phyloP scores from a whole-genome alignment of 2,888 invertebrate species.

The Mayetiola destructor region DNA sequence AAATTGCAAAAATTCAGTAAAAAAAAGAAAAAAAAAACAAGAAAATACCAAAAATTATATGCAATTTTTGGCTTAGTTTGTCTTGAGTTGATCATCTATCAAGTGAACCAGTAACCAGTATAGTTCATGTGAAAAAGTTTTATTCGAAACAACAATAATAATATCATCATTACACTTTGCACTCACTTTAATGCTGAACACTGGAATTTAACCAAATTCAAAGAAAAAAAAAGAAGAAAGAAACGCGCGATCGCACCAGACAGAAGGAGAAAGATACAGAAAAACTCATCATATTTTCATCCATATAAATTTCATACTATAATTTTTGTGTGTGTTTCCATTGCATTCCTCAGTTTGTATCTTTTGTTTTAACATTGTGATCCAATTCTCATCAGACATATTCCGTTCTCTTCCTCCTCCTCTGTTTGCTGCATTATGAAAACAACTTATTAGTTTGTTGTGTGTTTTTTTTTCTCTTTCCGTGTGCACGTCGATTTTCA shows the following conservation, averaged over 20 bases:
- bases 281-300: constrained; percentile 2
- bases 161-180: too few relatives aligned
- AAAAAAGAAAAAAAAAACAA: too few relatives aligned
- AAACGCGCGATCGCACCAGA: background rate
- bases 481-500: background rate
- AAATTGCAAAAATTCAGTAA: too few relatives aligned
- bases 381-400: constrained; percentile 12
- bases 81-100: too few relatives aligned
- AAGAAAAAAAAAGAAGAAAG: background rate
- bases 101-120: too few relatives aligned
- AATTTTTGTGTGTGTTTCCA: constrained; percentile 5
- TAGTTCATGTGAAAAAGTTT: too few relatives aligned
- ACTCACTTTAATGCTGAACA: too few relatives aligned
- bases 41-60: too few relatives aligned
- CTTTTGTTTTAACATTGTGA: background rate
- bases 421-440: too few relatives aligned
- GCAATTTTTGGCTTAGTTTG: too few relatives aligned
- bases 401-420: constrained; percentile 4
- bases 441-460: too few relatives aligned
- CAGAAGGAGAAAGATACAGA: background rate
- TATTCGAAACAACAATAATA: too few relatives aligned
- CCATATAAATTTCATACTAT: background rate
- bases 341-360: background rate
- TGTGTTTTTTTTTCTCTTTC: background rate
- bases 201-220: background rate